These are phyloP conservation scores for Pseudorhombus dupliciocellatus DNA, from an alignment of 2,113 vertebrate genomes.

Conservation along the genomic window DNA sequence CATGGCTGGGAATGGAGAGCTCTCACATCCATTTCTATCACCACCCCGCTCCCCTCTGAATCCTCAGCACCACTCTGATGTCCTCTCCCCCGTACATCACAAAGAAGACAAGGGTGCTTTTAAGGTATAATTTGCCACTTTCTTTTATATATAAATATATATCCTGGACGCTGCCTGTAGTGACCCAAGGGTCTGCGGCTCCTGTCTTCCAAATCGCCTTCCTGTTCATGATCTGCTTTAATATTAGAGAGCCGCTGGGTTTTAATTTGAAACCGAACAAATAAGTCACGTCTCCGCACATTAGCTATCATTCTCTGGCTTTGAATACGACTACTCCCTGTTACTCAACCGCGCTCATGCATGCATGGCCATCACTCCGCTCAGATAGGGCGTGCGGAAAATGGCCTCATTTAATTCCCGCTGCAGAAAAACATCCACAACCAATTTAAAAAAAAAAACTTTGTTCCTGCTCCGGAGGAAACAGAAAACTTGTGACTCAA, in stretches of 20 bases:
- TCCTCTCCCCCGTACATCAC: conserved; percentile 53
- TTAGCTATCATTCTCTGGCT: conserved; percentile 61
- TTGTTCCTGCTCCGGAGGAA: conserved; percentile 37
- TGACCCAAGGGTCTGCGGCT: conserved; percentile 36
- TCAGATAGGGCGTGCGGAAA: conserved; percentile 61
- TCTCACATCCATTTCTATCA: conserved; percentile 52
- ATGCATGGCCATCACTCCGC: conserved; percentile 51
- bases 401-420: conserved; percentile 66
- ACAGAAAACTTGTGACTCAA: conserved; percentile 22
- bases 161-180: conserved; percentile 43
- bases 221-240: conserved; percentile 43
- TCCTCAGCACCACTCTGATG: conserved; percentile 59
- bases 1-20: conserved; percentile 53
- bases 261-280: conserved; percentile 64
- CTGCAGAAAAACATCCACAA: conserved; percentile 39
- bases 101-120: conserved; percentile 66
- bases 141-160: conserved; percentile 26
- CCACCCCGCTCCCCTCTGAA: conserved; percentile 25
- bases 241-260: conserved; percentile 32
- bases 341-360: conserved; percentile 68
- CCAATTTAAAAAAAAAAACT: conserved; percentile 38
- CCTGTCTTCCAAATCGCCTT: conserved; percentile 43
- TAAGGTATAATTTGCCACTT: conserved; percentile 65
- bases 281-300: conserved; percentile 61
- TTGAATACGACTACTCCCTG: conserved; percentile 58